Base-by-base conservation (phyloP, 2,113 vertebrate species). In the Acrocephalus kingi region DNA sequence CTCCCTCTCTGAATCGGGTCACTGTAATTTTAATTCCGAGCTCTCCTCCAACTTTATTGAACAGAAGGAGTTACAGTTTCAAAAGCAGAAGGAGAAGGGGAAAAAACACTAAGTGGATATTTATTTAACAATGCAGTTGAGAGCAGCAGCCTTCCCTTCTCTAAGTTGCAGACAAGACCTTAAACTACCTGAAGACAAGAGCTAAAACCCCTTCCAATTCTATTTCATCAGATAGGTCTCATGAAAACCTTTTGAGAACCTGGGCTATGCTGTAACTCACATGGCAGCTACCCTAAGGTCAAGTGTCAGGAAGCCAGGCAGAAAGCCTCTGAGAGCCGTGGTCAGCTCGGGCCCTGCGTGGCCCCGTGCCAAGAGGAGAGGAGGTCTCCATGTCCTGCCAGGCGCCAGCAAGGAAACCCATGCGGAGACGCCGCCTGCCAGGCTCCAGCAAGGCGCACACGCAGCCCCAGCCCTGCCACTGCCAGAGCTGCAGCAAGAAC, bases 21-120 rank as follows among this genome's bases (percentile, higher is more conserved):
- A 52, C 54, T 55, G 27, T 3, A 18, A 59, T 13, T 87, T 23
- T 30, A 4, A 0, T 58, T 31, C 27, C 0, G 0, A 43, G 30
- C 31, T 58, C 66, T 81, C 23, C 59, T 48, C 18, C 46, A 33
- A 6, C 12, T 46, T 39, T 35, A 43, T 5, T 4, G 33, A 35
- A 25, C 27, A 56, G 30, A 11, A 84, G 12, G 23, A 66, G 22
- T 7, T 23, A 30, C 6, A 14, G 52, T 51, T 93, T 67, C 25
- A 89, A 87, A 91, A 78, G 37, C 43, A 78, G 43, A 61, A 55
- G 15, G 11, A 56, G 39, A 62, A 56, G 7, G 31, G 19, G 10
- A 30, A 55, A 27, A 89, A 76, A 9, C 54, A 68, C 21, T 1
- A 3, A 55, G 56, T 8, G 72, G 63, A 35, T 69, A 43, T 19